Evolutionary conservation across 2,888 invertebrate genomes (phyloP), one percentile per base, ranked within the genome.

Genomic region (Quadroppia sp.): DNA sequence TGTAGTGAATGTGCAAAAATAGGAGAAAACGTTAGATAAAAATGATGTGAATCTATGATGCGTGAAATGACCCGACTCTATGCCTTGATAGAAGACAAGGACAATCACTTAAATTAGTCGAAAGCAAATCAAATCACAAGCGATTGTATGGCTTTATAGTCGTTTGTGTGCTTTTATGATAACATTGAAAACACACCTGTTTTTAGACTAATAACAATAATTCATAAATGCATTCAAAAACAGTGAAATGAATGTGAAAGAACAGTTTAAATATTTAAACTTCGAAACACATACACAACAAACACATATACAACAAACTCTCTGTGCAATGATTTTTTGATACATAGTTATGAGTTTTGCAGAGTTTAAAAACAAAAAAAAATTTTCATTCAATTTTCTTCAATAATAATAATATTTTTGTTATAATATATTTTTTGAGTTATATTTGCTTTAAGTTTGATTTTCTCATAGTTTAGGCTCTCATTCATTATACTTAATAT

Each of bases 31-130:
- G 67, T 42, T 20, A 67, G 67, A 67, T 67, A 67, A 67, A 64
- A 36, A 23, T 40, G 36, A 40, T 67, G 40, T 40, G 67, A 42
- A 20, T 67, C 67, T 40, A 42, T 67, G 40, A 67, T 4, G 67
- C 42, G 30, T 67, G 67, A 67, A 67, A 67, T 67, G 67, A 67
- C 40, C 32, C 67, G 23, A 40, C 67, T 67, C 36, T 42, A 32
- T 25, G 67, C 23, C 32, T 25, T 13, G 13, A 61, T 17, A 32
- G 1, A 32, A 40, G 40, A 67, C 67, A 67, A 67, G 67, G 67
- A 67, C 67, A 67, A 23, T 67, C 67, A 67, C 23, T 20, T 42
- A 67, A 67, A 23, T 67, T 23, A 7, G 42, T 15, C 20, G 23
- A 36, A 42, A 13, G 36, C 7, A 61, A 32, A 61, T 11, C 32